Base-by-base conservation (phyloP, 2,113 vertebrate species). In the Parotia lawesii region DNA sequence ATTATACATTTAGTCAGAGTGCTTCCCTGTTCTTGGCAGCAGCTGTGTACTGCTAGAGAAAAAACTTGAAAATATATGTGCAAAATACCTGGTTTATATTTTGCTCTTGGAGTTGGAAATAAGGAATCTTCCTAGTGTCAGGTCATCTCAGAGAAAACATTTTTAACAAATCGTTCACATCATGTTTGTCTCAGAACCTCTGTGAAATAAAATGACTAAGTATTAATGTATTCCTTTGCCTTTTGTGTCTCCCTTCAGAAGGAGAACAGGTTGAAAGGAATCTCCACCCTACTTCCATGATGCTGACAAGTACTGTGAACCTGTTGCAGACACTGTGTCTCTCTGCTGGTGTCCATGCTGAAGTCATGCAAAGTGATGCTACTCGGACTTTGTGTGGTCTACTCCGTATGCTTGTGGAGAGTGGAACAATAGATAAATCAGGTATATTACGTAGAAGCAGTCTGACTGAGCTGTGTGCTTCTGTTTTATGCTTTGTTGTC, bases 281-380 rank as follows among this genome's bases (percentile, higher is more conserved):
- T 96, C 95, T 97, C 33, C 99, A 99, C 91, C 99, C 99, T 15
- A 99, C 99, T 28, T 98, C 99, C 23, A 97, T 99, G 98, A 98
- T 99, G 98, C 96, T 99, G 69, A 99, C 98, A 79, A 99, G 98
- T 93, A 99, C 99, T 1, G 97, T 99, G 87, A 99, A 99, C 95
- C 98, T 99, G 69, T 96, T 99, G 92, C 99, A 99, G 96, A 99
- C 98, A 0, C 95, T 99, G 27, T 98, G 99, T 56, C 98, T 99
- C 11, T 99, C 99, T 18, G 98, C 99, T 58, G 99, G 99, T 6
- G 97, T 99, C 76, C 98, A 99, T 11, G 98, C 99, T 7, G 99
- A 99, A 48, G 97, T 99, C 83, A 98, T 99, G 97, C 99, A 99
- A 92, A 98, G 93, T 1, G 99, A 99, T 47, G 99, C 99, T 50